Evolutionary conservation across 2,113 vertebrate species (phyloP).

Genomic region (Poeciliopsis retropinna): DNA sequence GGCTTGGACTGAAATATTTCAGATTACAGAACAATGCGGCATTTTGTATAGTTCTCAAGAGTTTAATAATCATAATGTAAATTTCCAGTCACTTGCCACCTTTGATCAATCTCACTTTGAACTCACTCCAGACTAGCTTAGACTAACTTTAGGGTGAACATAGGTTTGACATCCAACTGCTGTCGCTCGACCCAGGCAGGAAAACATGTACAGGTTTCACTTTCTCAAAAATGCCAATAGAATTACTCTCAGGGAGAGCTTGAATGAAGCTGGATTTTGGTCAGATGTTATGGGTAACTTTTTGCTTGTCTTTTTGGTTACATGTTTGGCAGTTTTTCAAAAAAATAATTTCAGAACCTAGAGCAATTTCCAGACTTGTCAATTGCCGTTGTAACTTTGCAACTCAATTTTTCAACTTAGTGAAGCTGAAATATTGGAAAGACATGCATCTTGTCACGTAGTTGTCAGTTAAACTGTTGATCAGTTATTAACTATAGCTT

Average conservation of each 20-base stretch:
- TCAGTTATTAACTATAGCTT: too few species aligned
- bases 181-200: background rate
- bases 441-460: too few species aligned
- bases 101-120: background rate
- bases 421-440: too few species aligned
- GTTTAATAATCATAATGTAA: background rate
- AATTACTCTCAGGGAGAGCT: background rate
- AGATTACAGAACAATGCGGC: background rate
- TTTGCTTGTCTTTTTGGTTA: background rate
- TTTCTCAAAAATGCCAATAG: background rate
- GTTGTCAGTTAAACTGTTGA: too few species aligned
- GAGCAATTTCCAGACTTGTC: too few species aligned
- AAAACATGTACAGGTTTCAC: background rate
- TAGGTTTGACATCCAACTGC: background rate
- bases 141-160: background rate
- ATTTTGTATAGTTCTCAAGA: background rate
- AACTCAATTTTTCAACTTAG: too few species aligned
- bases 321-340: background rate
- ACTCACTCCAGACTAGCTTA: too few species aligned
- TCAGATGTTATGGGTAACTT: background rate
- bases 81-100: background rate
- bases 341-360: background rate
- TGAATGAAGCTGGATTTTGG: background rate
- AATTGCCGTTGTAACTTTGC: too few species aligned
- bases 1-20: background rate